Evolutionary conservation across 2,113 vertebrate genomes (phyloP).

Genomic region (Cariama cristata): DNA sequence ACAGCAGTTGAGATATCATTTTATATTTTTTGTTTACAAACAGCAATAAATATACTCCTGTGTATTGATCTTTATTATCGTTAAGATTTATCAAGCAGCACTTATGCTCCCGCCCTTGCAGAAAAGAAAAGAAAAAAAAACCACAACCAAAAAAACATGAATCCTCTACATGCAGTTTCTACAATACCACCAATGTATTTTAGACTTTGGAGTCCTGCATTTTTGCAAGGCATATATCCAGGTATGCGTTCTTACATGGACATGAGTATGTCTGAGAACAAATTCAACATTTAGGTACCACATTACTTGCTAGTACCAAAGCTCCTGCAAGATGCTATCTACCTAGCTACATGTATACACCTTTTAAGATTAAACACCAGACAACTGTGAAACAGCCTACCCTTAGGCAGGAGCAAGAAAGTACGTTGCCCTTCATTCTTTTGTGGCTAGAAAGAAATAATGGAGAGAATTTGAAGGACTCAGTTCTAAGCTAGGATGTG

Average conservation of each 20-base stretch:
- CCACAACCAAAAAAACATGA: not conserved
- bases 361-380: not conserved
- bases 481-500: rapidly evolving
- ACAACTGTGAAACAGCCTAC: not conserved
- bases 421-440: not conserved
- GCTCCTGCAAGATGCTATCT: not conserved
- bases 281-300: not conserved
- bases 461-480: not conserved
- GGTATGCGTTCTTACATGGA: not conserved
- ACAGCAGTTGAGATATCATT: not conserved
- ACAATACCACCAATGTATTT: not conserved
- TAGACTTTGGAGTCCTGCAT: not conserved
- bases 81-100: not conserved
- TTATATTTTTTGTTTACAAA: conserved; percentile 37
- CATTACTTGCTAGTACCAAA: not conserved
- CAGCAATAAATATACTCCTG: conserved; percentile 23
- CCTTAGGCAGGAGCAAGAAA: not conserved
- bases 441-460: not conserved
- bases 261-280: not conserved
- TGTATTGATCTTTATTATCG: not conserved
- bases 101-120: not conserved
- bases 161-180: not conserved
- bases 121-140: not conserved
- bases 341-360: rapidly evolving
- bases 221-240: not conserved